Conservation (phyloP, 2,113 vertebrate genomes). For the Podarcis cretensis region DNA sequence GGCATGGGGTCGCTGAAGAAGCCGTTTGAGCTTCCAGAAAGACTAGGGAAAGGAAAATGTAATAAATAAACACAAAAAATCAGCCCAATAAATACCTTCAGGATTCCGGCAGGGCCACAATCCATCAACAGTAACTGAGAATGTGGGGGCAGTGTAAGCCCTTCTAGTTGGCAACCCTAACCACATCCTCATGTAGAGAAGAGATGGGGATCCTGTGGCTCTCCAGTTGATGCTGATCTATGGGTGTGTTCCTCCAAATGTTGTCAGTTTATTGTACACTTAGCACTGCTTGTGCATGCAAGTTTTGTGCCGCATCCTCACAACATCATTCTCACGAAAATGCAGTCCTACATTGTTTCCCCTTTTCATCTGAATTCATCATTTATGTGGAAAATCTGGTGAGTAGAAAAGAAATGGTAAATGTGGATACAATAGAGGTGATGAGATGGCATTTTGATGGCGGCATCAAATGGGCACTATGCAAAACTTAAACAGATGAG, state of each 20-base stretch:
- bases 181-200: not conserved
- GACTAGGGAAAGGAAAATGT: not conserved
- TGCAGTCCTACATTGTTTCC: no score
- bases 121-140: not conserved
- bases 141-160: not conserved
- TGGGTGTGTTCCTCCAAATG: not conserved
- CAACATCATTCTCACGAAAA: no score
- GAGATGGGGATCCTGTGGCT: not conserved
- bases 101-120: not conserved
- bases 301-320: no score
- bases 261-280: not conserved
- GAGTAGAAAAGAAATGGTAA: no score
- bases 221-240: not conserved
- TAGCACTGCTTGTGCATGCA: no score
- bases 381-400: no score
- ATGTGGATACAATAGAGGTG: no score
- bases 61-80: not conserved
- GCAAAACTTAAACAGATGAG: no score
- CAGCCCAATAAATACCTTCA: not conserved
- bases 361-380: no score
- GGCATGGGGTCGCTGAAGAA: not conserved
- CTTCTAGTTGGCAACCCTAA: not conserved
- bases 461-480: no score
- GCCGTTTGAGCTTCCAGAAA: not conserved
- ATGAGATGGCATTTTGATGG: no score